Evolutionary conservation across 2,113 vertebrate species (phyloP).

Genomic region (Damaliscus lunatus): DNA sequence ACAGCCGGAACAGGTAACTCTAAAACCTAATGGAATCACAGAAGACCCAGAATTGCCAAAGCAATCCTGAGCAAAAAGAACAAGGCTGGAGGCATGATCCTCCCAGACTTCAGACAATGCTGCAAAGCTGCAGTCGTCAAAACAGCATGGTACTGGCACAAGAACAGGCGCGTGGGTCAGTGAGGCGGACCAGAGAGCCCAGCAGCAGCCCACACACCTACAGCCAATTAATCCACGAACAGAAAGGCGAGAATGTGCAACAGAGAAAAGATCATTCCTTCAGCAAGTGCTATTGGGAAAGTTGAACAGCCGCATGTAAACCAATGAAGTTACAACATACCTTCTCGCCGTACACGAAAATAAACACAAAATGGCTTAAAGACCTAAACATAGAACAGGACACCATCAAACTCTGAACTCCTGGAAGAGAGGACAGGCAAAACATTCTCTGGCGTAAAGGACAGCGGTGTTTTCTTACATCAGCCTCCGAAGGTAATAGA

Average conservation of each 20-base stretch:
- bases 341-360: fast-evolving
- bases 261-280: fast-evolving
- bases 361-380: not conserved
- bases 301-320: fast-evolving
- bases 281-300: fast-evolving
- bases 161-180: fast-evolving
- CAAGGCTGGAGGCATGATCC: not conserved
- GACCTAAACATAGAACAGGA: fast-evolving
- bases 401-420: fast-evolving
- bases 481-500: not conserved
- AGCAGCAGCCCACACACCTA: fast-evolving
- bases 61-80: not conserved
- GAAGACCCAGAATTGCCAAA: not conserved
- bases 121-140: not conserved
- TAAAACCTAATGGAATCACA: not conserved
- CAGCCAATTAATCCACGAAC: fast-evolving
- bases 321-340: fast-evolving
- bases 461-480: too few relatives aligned
- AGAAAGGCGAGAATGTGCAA: fast-evolving
- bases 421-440: not conserved
- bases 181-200: not conserved
- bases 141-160: not conserved
- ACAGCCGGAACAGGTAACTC: fast-evolving
- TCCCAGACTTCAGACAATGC: not conserved
- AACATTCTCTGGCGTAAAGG: not conserved